Evolutionary conservation across 2,113 vertebrate species (phyloP), one percentile per base, ranked within the genome.

Genomic region (Halichoerus grypus): DNA sequence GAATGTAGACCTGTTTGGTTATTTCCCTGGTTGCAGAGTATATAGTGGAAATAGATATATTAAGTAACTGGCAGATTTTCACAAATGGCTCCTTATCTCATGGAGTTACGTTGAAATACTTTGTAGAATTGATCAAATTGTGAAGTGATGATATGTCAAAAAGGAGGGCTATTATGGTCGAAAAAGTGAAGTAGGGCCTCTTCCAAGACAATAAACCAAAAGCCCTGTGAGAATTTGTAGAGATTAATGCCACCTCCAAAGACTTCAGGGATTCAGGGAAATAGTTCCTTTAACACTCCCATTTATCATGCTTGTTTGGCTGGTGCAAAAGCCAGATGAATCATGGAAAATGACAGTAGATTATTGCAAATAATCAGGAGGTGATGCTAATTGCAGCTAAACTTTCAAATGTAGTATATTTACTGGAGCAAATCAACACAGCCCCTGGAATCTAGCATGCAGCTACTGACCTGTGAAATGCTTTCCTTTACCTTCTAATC

Each of bases 201-300:
- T 89, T 93, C 39, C 53, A 90, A 74, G 33, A 74, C 15, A 80
- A 42, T 19, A 97, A 80, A 72, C 33, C 49, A 82, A 95, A 95
- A 93, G 7, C 7, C 22, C 42, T 53, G 7, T 6, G 63, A 57
- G 51, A 55, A 95, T 74, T 57, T 95, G 36, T 21, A 88, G 57
- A 63, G 13, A 39, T 76, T 77, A 92, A 19, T 39, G 15, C 26
- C 7, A 33, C 14, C 5, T 53, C 79, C 28, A 93, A 61, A 94
- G 24, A 59, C 36, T 89, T 84, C 31, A 67, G n/a, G 93, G 72
- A 94, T 24, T 19, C 24, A 71, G 7, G 15, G 26, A 1, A 90
- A 72, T 8, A 4, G 42, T 42, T 42, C 42, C 42, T 42, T 5
- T 42, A 42, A 42, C 42, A 42, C 42, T 42, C 42, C 42, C 31